phyloP scores from a whole-genome alignment of 2,113 vertebrate species.

The Chionomys nivalis region DNA sequence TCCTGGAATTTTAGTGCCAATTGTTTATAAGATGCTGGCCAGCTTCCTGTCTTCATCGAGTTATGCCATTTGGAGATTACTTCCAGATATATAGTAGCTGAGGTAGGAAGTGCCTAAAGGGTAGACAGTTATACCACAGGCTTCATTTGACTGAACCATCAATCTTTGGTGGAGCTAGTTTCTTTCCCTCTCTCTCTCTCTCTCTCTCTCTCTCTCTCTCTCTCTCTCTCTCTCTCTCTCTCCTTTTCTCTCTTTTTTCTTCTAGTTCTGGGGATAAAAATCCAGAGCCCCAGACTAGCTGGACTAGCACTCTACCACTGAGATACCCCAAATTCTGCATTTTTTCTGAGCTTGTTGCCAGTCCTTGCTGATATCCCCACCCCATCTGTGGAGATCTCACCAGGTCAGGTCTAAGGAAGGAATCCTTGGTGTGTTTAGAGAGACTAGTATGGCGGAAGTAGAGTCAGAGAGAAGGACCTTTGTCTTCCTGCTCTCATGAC shows the following conservation, averaged over 20 bases:
- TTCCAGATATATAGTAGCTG: not conserved
- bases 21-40: conserved; percentile 4
- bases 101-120: not conserved
- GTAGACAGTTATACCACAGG: not conserved
- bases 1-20: not conserved
- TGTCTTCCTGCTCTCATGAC: not conserved
- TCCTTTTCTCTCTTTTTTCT: too few species aligned
- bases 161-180: not conserved
- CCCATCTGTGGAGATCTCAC: not conserved
- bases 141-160: not conserved
- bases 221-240: not conserved
- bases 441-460: not conserved
- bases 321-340: not conserved
- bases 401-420: not conserved
- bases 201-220: not conserved
- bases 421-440: not conserved
- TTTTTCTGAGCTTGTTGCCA: not conserved
- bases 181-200: fast-evolving
- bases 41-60: not conserved
- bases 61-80: not conserved
- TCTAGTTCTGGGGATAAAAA: not conserved
- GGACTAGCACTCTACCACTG: not conserved
- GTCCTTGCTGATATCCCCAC: not conserved
- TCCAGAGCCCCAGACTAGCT: not conserved
- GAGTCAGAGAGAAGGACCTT: not conserved